Evolutionary conservation across 2,113 vertebrate genomes (phyloP).

Genomic region (Actinemys pallida): DNA sequence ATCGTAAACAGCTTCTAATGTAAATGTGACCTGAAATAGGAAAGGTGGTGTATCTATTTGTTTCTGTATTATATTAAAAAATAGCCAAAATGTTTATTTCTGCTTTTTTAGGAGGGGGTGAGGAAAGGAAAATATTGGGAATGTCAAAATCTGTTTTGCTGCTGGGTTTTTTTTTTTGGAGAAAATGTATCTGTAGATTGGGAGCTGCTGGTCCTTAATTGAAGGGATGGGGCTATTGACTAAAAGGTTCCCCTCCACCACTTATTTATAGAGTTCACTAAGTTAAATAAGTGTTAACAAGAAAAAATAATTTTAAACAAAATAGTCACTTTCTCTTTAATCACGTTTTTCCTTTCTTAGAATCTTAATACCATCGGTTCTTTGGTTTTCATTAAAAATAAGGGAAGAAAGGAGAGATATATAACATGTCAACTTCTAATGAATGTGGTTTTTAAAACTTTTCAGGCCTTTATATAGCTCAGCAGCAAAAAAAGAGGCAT

Average conservation of each 20-base stretch:
- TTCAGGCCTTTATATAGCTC: background rate
- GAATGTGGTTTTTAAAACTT: background rate
- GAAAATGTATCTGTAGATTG: background rate
- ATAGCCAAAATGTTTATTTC: background rate
- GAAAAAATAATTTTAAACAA: background rate
- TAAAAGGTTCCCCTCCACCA: background rate
- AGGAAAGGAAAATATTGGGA: fast-evolving
- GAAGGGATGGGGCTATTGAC: background rate
- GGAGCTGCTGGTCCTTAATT: background rate
- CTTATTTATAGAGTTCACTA: background rate
- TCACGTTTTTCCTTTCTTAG: background rate
- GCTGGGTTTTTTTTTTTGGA: too few relatives aligned
- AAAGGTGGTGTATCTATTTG: background rate
- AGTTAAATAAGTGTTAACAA: background rate
- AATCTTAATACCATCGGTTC: background rate
- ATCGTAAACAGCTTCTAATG: background rate
- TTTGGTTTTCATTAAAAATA: background rate
- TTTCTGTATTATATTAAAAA: fast-evolving
- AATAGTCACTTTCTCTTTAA: background rate
- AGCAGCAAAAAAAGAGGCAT: background rate
- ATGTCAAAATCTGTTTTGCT: background rate
- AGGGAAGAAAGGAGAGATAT: background rate
- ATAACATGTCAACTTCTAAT: background rate
- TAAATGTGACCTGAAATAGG: background rate
- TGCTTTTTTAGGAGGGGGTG: too few relatives aligned